A percentile compares a stretch with the other conserved stretches of the same genome.
phyloP scores from a whole-genome alignment of 1,140 invertebrate genomes.

The Aleiodes sp. region DNA sequence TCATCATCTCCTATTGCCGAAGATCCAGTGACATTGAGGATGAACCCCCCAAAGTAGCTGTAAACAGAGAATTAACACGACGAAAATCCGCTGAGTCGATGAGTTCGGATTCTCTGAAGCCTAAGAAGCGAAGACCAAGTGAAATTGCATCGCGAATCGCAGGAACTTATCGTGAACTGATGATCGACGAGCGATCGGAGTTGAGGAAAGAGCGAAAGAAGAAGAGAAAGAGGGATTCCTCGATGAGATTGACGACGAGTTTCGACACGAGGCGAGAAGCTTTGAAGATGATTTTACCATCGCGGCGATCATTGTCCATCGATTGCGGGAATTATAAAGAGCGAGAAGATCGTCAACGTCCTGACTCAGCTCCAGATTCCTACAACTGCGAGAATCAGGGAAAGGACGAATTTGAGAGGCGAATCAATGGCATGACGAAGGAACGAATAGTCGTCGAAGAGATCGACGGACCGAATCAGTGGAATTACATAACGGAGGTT shows the following conservation, averaged over 20 bases:
- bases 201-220: conserved; percentile 54
- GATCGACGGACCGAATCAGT: background rate
- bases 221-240: conserved; percentile 60
- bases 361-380: conserved; percentile 48
- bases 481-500: background rate
- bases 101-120: conserved; percentile 54
- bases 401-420: background rate
- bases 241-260: conserved; percentile 22
- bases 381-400: conserved; percentile 32
- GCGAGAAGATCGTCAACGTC: conserved; percentile 29
- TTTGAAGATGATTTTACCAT: conserved; percentile 34
- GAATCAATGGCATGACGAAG: conserved; percentile 27
- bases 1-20: conserved; percentile 65
- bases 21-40: conserved; percentile 46
- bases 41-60: conserved; percentile 23
- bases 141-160: conserved; percentile 79
- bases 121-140: conserved; percentile 74
- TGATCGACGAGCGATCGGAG: conserved; percentile 55
- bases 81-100: conserved; percentile 51
- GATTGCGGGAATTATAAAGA: conserved; percentile 40
- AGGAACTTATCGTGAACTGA: conserved; percentile 67
- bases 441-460: background rate
- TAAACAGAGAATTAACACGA: conserved; percentile 24
- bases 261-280: conserved; percentile 35
- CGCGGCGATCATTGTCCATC: conserved; percentile 48